Percentiles rank a stretch among this genome's conserved stretches.
Evolutionary conservation across 2,113 vertebrate species (phyloP).

Genomic region (Podarcis muralis): DNA sequence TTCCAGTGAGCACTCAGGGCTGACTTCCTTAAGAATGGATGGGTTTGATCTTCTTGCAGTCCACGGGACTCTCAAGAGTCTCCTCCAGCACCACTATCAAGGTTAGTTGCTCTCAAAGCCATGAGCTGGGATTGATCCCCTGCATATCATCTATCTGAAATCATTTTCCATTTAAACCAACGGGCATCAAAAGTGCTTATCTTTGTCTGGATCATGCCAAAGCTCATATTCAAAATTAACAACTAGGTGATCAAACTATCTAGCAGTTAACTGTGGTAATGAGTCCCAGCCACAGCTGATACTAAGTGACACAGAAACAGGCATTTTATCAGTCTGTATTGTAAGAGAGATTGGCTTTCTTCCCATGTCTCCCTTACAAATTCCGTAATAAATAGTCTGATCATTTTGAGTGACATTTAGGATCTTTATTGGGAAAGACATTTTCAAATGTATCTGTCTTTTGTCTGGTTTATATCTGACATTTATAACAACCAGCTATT

Average conservation of each 20-base stretch:
- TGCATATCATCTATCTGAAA: background rate
- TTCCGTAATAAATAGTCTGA: constrained; percentile 59
- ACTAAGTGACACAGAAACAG: constrained; percentile 51
- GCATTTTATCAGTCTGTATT: constrained; percentile 43
- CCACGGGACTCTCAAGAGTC: too few species aligned
- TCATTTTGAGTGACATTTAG: constrained; percentile 64
- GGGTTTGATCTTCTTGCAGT: too few species aligned
- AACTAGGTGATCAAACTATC: constrained; percentile 27
- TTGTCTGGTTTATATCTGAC: constrained; percentile 50
- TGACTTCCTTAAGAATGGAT: too few species aligned
- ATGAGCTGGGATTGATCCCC: too few species aligned
- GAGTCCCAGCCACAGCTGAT: constrained; percentile 49
- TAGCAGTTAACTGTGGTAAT: constrained; percentile 50
- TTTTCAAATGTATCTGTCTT: constrained; percentile 60
- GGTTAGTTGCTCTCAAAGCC: too few species aligned
- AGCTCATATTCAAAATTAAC: background rate
- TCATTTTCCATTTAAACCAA: background rate
- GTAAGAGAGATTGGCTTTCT: constrained; percentile 17
- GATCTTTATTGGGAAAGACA: constrained; percentile 54
- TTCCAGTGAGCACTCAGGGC: too few species aligned
- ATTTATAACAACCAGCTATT: constrained; percentile 58
- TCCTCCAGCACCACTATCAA: too few species aligned
- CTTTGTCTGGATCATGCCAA: background rate
- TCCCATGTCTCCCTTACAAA: constrained; percentile 53
- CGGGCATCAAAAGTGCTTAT: background rate